phyloP scores from a whole-genome alignment of 2,797 vertebrate species.

The Sebastes vulpes region DNA sequence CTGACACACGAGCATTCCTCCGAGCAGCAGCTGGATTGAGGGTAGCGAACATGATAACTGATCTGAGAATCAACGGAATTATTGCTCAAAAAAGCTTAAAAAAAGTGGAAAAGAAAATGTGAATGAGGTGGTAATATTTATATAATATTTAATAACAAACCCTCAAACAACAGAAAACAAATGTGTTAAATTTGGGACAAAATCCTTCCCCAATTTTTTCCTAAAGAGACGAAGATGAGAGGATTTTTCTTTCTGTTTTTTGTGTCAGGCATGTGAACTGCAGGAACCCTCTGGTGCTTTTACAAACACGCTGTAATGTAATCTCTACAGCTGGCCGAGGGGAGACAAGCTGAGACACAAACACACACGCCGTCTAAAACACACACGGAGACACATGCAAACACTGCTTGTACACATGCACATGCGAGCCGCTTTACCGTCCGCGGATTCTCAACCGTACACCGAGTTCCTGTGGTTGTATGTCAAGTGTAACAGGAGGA shows the following conservation, averaged over 20 bases:
- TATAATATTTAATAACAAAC: too few relatives aligned
- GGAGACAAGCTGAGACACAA: constrained; percentile 51
- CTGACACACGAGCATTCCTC: constrained; percentile 6
- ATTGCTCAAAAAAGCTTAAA: background rate
- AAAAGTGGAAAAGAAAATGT: background rate
- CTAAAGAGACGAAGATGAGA: background rate
- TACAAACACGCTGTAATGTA: constrained; percentile 48
- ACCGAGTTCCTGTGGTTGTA: background rate
- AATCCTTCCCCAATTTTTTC: too few relatives aligned
- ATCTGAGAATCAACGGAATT: background rate
- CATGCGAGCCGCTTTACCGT: background rate
- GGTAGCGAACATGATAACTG: background rate
- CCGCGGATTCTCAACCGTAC: background rate
- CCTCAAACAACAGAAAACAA: background rate
- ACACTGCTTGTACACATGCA: background rate
- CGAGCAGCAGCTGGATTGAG: background rate
- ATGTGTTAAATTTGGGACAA: background rate
- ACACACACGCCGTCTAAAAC: background rate
- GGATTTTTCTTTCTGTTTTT: background rate
- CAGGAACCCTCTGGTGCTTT: constrained; percentile 43
- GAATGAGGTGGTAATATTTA: background rate
- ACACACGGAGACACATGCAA: background rate
- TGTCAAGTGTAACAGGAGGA: constrained; percentile 13
- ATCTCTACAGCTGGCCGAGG: constrained; percentile 40
- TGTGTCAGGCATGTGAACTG: constrained; percentile 27